Percentiles rank a stretch among this genome's conserved stretches.
Conservation (phyloP, 2,113 vertebrate genomes). For the Cyprinodon tularosa region DNA sequence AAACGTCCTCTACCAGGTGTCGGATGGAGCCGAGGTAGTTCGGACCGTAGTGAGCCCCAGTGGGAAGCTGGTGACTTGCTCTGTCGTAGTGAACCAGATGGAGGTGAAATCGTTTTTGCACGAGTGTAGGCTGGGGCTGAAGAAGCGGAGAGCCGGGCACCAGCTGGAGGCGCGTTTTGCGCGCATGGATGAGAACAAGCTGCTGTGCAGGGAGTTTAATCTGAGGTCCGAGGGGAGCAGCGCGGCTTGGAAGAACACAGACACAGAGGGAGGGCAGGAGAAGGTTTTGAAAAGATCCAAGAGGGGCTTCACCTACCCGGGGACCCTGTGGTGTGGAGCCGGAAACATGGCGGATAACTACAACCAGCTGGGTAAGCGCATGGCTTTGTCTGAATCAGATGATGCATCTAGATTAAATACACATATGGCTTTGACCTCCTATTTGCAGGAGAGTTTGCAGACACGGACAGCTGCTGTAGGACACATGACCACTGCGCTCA, state of each 20-base stretch:
- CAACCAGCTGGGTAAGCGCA: constrained; percentile 80
- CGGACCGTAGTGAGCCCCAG: constrained; percentile 57
- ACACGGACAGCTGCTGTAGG: constrained; percentile 89
- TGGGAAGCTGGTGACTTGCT: constrained; percentile 68
- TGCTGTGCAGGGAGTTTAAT: constrained; percentile 62
- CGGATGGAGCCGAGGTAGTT: constrained; percentile 75
- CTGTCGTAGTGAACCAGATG: constrained; percentile 51
- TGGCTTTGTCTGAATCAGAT: not conserved
- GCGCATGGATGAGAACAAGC: constrained; percentile 63
- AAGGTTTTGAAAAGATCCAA: constrained; percentile 67
- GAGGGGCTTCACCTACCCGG: constrained; percentile 86
- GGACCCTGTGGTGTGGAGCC: constrained; percentile 85
- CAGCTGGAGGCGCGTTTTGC: constrained; percentile 47
- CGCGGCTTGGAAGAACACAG: no score
- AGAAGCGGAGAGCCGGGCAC: constrained; percentile 18
- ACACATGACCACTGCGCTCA: constrained; percentile 89
- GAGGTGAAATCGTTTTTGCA: constrained; percentile 74
- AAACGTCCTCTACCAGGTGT: constrained; percentile 68
- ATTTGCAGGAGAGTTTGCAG: constrained; percentile 83
- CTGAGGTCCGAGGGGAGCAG: constrained; percentile 24
- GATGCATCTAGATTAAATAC: not conserved
- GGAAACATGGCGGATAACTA: constrained; percentile 85
- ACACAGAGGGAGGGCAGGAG: not conserved
- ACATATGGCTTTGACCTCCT: not conserved
- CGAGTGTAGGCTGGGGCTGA: constrained; percentile 61